These are phyloP conservation scores for Polyergus mexicanus DNA, from an alignment of 1,140 invertebrate genomes.

Conservation along the genomic window DNA sequence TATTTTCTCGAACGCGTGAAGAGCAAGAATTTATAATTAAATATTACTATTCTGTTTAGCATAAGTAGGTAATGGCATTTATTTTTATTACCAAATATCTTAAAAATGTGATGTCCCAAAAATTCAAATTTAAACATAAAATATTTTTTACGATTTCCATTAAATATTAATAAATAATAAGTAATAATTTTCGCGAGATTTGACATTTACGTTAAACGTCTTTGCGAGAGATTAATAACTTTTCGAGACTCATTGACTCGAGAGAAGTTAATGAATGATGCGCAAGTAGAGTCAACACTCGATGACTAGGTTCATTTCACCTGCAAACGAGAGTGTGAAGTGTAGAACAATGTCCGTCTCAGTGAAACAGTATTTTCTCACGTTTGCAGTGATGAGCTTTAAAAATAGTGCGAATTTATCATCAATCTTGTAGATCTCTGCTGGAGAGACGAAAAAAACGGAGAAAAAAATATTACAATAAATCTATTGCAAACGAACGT, in stretches of 20 bases:
- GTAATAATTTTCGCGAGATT: conserved; percentile 45
- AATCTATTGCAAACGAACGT: not conserved
- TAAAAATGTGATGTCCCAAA: not conserved
- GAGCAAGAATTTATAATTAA: not conserved
- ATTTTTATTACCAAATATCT: not conserved
- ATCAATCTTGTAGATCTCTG: not conserved
- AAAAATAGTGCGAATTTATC: conserved; percentile 19
- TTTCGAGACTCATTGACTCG: conserved; percentile 49
- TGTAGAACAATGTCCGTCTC: conserved; percentile 20
- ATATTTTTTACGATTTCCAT: not conserved
- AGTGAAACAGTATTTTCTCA: conserved; percentile 30
- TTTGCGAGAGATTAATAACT: conserved; percentile 50
- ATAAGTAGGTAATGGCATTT: no score
- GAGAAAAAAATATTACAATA: not conserved
- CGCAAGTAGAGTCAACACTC: conserved; percentile 51
- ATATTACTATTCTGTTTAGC: not conserved
- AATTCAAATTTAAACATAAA: not conserved
- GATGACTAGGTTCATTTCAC: conserved; percentile 40
- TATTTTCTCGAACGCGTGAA: not conserved
- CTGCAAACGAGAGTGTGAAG: conserved; percentile 38
- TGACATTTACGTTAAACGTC: conserved; percentile 48
- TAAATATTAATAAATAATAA: not conserved
- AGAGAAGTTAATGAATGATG: conserved; percentile 39
- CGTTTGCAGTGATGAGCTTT: not conserved
- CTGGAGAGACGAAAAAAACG: not conserved